Percentiles rank a stretch among this genome's conserved stretches.
These are phyloP conservation scores for Diploptera punctata DNA, from an alignment of 2,888 invertebrate genomes.

Conservation along the genomic window DNA sequence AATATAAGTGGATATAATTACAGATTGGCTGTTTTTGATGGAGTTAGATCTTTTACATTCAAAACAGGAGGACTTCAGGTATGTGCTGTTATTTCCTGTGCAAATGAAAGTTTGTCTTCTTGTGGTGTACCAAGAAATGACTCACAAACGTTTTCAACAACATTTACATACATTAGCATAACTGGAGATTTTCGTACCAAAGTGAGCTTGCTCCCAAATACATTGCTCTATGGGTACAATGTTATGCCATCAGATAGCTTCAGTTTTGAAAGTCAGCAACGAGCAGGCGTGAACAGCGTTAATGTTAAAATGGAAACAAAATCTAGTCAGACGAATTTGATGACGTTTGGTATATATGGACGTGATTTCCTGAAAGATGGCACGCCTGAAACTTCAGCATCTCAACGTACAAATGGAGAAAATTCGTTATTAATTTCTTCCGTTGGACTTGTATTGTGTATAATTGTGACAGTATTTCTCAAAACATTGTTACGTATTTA, in stretches of 20 bases:
- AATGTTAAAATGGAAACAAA: neutral
- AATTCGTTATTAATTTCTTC: too few species aligned
- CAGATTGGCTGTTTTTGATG: conserved; percentile 2
- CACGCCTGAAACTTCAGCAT: too few species aligned
- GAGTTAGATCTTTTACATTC: neutral
- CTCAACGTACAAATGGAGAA: too few species aligned
- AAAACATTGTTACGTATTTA: too few species aligned
- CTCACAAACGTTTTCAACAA: neutral
- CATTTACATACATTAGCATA: neutral
- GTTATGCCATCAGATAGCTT: neutral
- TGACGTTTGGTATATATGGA: neutral
- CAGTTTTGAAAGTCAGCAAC: neutral
- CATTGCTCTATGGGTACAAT: neutral
- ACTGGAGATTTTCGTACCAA: neutral
- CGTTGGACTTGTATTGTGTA: too few species aligned
- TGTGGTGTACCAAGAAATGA: neutral
- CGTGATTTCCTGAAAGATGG: conserved; percentile 5
- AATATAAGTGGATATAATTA: neutral
- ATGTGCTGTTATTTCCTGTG: neutral
- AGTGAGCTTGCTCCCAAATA: neutral
- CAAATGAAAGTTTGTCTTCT: neutral
- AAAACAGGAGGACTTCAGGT: neutral
- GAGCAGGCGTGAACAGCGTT: neutral
- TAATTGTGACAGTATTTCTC: too few species aligned
- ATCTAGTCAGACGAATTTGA: neutral